Evolutionary conservation across 1,140 invertebrate species (phyloP), one percentile per base, ranked within the genome.

Genomic region (Pteromalus puparum): DNA sequence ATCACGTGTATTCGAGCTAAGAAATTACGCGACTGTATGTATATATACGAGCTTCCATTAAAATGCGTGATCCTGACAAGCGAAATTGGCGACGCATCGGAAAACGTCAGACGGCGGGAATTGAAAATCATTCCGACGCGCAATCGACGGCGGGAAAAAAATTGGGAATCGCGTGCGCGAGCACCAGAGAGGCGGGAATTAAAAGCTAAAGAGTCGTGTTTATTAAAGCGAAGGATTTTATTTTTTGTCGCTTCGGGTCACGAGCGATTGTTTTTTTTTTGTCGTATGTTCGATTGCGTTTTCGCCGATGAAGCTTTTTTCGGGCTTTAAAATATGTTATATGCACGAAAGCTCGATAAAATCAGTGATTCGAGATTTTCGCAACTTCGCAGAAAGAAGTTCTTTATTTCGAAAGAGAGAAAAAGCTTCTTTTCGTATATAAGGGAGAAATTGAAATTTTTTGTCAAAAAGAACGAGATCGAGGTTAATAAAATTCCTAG

Each of bases 61-160:
- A 26, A 76, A 76, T 53, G 12, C 42, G 42, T 30, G 53, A 61
- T 53, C 2, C 26, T 30, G 48, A 53, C 46, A 28, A n/a, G 46
- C 30, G 15, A 34, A 65, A 46, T 78, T 28, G 48, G 30, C n/a
- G 26, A 30, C 48, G 77, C n/a, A 79, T 67, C 65, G 34, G 10
- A 79, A 79, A 79, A 24, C 30, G 61, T 30, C 10, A 65, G 77
- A 34, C 9, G n/a, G 15, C 61, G 61, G 77, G 68, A 79, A 79
- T 79, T 79, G 65, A 79, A 79, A 79, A 79, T 79, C 77, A 79
- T 79, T 79, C 34, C 21, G 1, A 42, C 13, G 65, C 15, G n/a
- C 21, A 34, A 42, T 18, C 13, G 28, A 78, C 21, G 4, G 26
- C 18, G 24, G 4, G 18, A 21, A 28, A 53, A 30, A 53, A 28